These are phyloP conservation scores for Euphonia xanthogaster DNA, from an alignment of 2,797 vertebrate genomes.

Conservation along the genomic window DNA sequence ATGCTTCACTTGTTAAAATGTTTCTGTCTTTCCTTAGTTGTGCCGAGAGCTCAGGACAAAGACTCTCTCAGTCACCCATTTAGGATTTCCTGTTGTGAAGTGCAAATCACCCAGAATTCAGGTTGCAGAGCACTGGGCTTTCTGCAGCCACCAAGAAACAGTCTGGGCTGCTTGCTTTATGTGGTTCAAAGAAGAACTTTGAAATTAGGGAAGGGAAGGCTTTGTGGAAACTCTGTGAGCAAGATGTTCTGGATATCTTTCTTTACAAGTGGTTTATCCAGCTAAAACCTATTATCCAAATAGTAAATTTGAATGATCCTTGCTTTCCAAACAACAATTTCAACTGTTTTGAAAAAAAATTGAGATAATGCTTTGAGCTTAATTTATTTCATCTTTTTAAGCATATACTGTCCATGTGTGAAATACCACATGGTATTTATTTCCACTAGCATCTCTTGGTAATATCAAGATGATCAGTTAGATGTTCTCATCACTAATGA, in stretches of 20 bases:
- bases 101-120: background rate
- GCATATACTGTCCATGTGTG: background rate
- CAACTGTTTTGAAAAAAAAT: background rate
- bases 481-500: background rate
- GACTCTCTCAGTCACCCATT: background rate
- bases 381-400: background rate
- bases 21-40: background rate
- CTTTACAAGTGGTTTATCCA: background rate
- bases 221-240: background rate
- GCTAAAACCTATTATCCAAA: background rate
- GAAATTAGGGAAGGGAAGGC: background rate
- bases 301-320: background rate
- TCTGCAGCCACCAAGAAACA: background rate
- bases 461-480: background rate
- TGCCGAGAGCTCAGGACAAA: background rate
- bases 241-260: background rate
- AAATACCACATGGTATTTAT: background rate
- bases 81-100: background rate
- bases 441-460: background rate
- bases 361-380: background rate
- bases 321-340: background rate
- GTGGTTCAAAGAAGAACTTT: background rate
- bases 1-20: background rate
- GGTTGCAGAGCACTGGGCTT: background rate
- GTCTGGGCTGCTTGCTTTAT: background rate